A percentile compares a stretch with the other conserved stretches of the same genome.
Conservation (phyloP, 2,113 vertebrate genomes). For the Pelusios castaneus region DNA sequence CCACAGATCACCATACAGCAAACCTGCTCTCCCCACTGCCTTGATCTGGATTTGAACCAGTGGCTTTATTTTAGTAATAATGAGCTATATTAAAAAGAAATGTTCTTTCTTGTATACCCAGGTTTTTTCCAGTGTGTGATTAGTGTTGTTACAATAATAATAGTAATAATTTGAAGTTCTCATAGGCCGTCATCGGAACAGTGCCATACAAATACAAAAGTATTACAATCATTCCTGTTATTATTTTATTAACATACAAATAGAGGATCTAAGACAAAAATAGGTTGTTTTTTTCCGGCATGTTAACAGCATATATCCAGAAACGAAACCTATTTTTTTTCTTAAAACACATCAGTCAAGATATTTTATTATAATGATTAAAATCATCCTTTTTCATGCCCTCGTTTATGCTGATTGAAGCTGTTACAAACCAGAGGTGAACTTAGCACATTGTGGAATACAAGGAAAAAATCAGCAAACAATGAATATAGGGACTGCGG, state of each 20-base stretch:
- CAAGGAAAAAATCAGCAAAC: background rate
- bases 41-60: slow-evolving; percentile 15
- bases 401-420: background rate
- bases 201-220: slow-evolving; percentile 45
- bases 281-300: slow-evolving; percentile 23
- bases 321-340: slow-evolving; percentile 1
- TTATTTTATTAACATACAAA: slow-evolving; percentile 36
- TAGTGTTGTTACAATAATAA: slow-evolving; percentile 46
- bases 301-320: background rate
- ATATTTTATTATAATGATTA: slow-evolving; percentile 11
- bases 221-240: slow-evolving; percentile 46
- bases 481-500: background rate
- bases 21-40: background rate
- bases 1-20: background rate
- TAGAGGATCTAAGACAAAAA: slow-evolving; percentile 31
- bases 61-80: background rate
- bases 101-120: background rate
- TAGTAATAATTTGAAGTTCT: slow-evolving; percentile 38
- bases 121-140: slow-evolving; percentile 27
- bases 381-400: background rate
- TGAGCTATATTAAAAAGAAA: slow-evolving; percentile 23
- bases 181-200: slow-evolving; percentile 47
- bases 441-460: background rate
- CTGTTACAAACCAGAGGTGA: background rate
- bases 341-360: background rate